These are phyloP conservation scores for Girardinus metallicus DNA, from an alignment of 2,797 vertebrate genomes.

Conservation along the genomic window DNA sequence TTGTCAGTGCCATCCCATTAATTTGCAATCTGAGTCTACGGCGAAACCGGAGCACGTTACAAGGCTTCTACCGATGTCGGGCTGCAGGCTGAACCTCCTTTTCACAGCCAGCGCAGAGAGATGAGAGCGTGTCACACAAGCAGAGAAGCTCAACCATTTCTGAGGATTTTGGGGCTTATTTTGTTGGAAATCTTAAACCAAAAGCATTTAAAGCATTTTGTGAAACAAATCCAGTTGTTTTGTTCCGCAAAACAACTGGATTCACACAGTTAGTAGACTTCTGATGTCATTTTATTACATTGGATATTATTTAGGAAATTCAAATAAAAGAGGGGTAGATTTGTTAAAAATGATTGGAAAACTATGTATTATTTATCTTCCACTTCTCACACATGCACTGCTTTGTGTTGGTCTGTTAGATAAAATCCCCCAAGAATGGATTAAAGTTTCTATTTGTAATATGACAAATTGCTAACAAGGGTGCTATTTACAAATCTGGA, in stretches of 20 bases:
- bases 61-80: constrained; percentile 45
- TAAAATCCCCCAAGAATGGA: background rate
- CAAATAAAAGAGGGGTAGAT: background rate
- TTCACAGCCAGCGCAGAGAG: constrained; percentile 65
- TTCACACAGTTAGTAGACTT: background rate
- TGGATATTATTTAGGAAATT: background rate
- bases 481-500: background rate
- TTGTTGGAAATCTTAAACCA: background rate
- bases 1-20: constrained; percentile 52
- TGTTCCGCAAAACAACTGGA: background rate
- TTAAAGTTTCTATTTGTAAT: background rate
- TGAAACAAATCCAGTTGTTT: too few relatives aligned
- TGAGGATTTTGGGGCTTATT: background rate
- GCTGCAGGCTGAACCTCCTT: constrained; percentile 30
- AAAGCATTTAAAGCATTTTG: background rate
- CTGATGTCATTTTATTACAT: background rate
- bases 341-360: background rate
- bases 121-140: constrained; percentile 44
- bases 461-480: background rate
- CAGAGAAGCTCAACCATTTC: constrained; percentile 12
- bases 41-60: constrained; percentile 64
- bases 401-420: background rate
- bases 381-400: background rate
- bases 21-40: constrained; percentile 61
- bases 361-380: background rate